Percentiles rank a stretch among this genome's conserved stretches.
phyloP scores from a whole-genome alignment of 1,140 invertebrate genomes.

The Anoplolepis gracilipes region DNA sequence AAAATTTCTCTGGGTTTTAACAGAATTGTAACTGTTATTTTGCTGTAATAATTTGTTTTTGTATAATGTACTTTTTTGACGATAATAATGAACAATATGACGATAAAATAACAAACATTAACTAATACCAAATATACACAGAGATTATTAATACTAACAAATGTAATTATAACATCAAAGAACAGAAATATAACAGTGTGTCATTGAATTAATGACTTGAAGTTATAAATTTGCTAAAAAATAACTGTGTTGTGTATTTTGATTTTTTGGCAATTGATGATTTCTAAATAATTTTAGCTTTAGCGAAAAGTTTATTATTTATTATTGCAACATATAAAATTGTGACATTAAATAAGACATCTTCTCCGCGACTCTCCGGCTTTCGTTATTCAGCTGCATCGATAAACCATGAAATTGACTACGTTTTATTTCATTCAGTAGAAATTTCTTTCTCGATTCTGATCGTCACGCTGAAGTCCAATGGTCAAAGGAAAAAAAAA shows the following conservation, averaged over 20 bases:
- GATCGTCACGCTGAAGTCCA: constrained; percentile 4
- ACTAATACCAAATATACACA: constrained; percentile 11
- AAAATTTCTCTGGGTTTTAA: constrained; percentile 11
- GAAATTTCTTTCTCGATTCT: constrained; percentile 25
- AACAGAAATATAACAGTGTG: neutral
- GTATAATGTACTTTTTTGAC: constrained; percentile 14
- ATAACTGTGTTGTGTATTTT: neutral
- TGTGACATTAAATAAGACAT: neutral
- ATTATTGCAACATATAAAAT: neutral
- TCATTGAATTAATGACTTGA: neutral
- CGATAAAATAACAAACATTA: constrained; percentile 2
- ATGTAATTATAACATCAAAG: neutral
- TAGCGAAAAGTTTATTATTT: too few relatives aligned
- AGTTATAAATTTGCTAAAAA: neutral
- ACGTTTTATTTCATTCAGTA: neutral
- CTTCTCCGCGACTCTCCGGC: too few relatives aligned
- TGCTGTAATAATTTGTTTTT: constrained; percentile 3
- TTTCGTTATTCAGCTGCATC: neutral
- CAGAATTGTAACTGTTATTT: constrained; percentile 26
- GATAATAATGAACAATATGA: neutral
- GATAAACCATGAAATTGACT: constrained; percentile 21
- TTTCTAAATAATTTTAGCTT: neutral
- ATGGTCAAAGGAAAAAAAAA: constrained; percentile 38
- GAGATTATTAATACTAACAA: neutral
- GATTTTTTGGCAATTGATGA: neutral